phyloP scores from a whole-genome alignment of 2,797 vertebrate genomes.

The Picus viridis region DNA sequence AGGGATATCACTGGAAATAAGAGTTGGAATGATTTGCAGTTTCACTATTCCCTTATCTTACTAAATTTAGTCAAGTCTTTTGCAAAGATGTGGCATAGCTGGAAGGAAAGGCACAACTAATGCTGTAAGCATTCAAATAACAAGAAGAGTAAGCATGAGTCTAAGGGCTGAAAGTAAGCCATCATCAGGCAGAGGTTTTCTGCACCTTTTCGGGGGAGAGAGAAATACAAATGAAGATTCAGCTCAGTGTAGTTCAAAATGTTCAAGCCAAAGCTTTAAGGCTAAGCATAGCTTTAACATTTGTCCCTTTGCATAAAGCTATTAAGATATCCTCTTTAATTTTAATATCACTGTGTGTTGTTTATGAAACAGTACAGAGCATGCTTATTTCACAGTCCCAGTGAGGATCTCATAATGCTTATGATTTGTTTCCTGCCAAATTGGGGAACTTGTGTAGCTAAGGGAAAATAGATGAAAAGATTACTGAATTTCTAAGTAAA shows the following conservation, averaged over 20 bases:
- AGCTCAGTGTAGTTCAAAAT: not conserved
- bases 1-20: not conserved
- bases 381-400: not conserved
- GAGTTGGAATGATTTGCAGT: not conserved
- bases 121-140: not conserved
- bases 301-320: not conserved
- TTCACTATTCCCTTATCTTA: not conserved
- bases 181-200: not conserved
- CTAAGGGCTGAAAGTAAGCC: not conserved
- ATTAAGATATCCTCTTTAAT: not conserved
- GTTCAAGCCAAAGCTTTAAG: not conserved
- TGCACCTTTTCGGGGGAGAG: not conserved
- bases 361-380: not conserved
- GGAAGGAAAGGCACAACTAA: not conserved
- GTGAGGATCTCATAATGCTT: not conserved
- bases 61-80: not conserved
- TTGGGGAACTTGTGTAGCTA: not conserved
- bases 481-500: not conserved
- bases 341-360: not conserved
- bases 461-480: not conserved
- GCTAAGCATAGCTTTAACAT: not conserved
- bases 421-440: not conserved
- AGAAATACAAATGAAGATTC: not conserved
- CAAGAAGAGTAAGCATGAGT: not conserved
- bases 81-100: not conserved